Evolutionary conservation across 2,888 invertebrate genomes (phyloP).

Genomic region (Mechanitis messenoides): DNA sequence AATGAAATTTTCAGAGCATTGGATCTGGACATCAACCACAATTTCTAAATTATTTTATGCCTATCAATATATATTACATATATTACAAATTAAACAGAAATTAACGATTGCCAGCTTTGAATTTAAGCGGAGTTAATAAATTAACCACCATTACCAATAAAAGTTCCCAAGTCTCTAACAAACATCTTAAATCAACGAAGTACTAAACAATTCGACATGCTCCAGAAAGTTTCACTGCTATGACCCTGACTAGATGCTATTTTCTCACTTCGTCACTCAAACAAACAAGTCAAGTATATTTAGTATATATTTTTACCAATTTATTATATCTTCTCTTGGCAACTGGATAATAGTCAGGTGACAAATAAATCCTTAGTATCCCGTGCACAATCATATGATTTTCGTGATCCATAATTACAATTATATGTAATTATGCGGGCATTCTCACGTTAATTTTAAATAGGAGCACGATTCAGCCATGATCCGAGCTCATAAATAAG

Average conservation of each 20-base stretch:
- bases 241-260: constrained; percentile 8
- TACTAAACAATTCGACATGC: constrained; percentile 6
- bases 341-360: constrained; percentile 55
- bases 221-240: constrained; percentile 5
- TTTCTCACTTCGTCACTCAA: constrained; percentile 15
- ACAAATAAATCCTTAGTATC: constrained; percentile 46
- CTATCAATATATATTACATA: too few relatives aligned
- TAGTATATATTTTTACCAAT: constrained; percentile 18
- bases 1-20: too few relatives aligned
- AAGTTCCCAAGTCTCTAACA: background rate
- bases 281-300: constrained; percentile 16
- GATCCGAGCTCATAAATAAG: too few relatives aligned
- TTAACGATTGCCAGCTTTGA: background rate
- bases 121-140: background rate
- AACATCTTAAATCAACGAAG: constrained; percentile 4
- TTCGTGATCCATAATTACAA: too few relatives aligned
- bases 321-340: constrained; percentile 46
- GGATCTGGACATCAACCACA: too few relatives aligned
- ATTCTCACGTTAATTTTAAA: too few relatives aligned
- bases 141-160: background rate
- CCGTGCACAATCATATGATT: background rate
- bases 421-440: too few relatives aligned
- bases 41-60: too few relatives aligned
- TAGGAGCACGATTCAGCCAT: too few relatives aligned
- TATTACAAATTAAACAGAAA: too few relatives aligned